Conservation (phyloP, 2,888 invertebrate species). For the Syrista parreyssii region DNA sequence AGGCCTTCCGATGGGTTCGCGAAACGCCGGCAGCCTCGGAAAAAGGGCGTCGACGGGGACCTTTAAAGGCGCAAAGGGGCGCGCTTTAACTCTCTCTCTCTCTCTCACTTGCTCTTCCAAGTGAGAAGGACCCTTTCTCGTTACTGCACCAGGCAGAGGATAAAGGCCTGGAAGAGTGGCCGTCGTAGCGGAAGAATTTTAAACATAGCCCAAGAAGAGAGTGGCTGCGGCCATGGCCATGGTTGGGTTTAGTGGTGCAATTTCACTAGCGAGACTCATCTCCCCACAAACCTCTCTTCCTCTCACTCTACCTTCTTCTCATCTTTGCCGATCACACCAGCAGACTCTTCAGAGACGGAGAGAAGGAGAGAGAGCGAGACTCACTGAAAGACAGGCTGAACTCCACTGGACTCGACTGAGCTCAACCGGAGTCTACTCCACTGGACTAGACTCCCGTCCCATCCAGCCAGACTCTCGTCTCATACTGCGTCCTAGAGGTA, state of each 20-base stretch:
- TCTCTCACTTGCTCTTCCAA: not conserved
- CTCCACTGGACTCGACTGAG: too few species aligned
- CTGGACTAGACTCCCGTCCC: slow-evolving; percentile 9
- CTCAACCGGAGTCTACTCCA: too few species aligned
- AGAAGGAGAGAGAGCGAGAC: too few species aligned
- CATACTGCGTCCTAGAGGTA: slow-evolving; percentile 49
- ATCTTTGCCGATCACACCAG: slow-evolving; percentile 7
- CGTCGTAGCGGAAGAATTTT: slow-evolving; percentile 20
- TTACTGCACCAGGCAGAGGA: not conserved
- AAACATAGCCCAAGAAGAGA: slow-evolving; percentile 10
- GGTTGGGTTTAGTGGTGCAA: slow-evolving; percentile 37
- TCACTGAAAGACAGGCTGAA: too few species aligned
- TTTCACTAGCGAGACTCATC: slow-evolving; percentile 38
- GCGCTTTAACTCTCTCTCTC: not conserved
- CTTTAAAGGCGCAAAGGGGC: slow-evolving; percentile 3
- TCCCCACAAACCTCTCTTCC: slow-evolving; percentile 16
- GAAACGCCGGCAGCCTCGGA: not conserved
- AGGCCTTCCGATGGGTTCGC: not conserved
- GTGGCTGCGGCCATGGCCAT: slow-evolving; percentile 25
- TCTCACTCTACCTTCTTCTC: slow-evolving; percentile 22
- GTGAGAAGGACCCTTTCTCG: too few species aligned
- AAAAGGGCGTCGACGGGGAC: slow-evolving; percentile 2
- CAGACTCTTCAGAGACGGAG: not conserved
- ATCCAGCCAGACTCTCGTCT: slow-evolving; percentile 6
- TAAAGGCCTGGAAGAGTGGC: not conserved